Evolutionary conservation across 2,113 vertebrate species (phyloP), one percentile per base, ranked within the genome.

Genomic region (Nothoprocta pentlandii): DNA sequence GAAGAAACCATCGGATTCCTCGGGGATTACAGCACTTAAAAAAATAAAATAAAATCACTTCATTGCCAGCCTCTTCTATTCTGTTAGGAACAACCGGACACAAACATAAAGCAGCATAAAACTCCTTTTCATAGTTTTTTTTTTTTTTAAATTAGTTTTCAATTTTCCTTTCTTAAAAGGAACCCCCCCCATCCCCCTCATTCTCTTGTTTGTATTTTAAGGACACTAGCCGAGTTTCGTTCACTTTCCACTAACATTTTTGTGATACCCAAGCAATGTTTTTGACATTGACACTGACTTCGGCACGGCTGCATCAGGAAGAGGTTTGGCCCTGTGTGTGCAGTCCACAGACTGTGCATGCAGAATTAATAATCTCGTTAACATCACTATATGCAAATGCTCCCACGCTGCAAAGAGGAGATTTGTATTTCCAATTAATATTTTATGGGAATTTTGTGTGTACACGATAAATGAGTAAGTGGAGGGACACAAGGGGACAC

Each of bases 351-450:
- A 76, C 85, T 79, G 69, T 73, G 88, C 88, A 95, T 92, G 93
- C 88, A 93, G 92, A 95, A 96, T 94, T 95, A 96, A 96, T 95
- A 92, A 89, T 94, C 93, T 95, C 6, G 62, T 95, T 97, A 95
- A 93, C 94, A 89, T 85, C 93, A 64, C 88, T 94, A 79, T 94
- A 95, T 93, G 93, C 93, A 95, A 96, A 96, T 89, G n/a, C 23
- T 95, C 90, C 86, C 85, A 92, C 66, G 90, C 80, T 94, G 88
- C 66, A 90, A 75, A 93, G 87, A 93, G 58, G 58, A 95, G 80
- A 94, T 95, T 89, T 96, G 94, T 95, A 95, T 97, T 95, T 94
- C 88, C 92, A 82, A 97, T 95, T 95, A 97, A 97, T 97, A 95
- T 95, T 97, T 96, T 62, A 97, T 92, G 86, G 77, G 83, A 93